Evolutionary conservation across 2,888 invertebrate genomes (phyloP), one percentile per base, ranked within the genome.

Genomic region (Anthrax anthrax): DNA sequence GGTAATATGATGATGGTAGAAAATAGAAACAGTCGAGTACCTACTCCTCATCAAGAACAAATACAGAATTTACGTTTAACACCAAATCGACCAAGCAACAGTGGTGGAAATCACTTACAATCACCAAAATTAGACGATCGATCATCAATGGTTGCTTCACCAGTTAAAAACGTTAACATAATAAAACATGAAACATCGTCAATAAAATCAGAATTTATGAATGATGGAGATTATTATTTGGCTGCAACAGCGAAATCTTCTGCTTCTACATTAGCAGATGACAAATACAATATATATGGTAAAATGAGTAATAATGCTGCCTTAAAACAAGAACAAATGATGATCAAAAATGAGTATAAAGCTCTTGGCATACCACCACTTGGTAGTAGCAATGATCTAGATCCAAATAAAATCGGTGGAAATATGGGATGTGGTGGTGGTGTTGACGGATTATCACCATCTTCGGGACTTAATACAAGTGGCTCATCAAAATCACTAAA

Each of bases 121-220:
- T 49, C 49, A 43, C 49, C 49, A 46, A 46, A 48, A 45, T 34
- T 48, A 32, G 48, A 48, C 29, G 48, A 48, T 18, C 44, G 42
- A 10, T 17, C 37, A 14, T 37, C 34, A 18, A 40, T 38, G 44
- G 32, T 43, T 37, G 37, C 46, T 16, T 45, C 48, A 37, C 44
- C 50, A 44, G n/a, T 41, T 2, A 38, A 42, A 37, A 23, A 18
- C 9, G n/a, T 23, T 1, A 36, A 36, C 27, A 42, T 14, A 36
- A 50, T 51, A 16, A 53, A 50, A 43, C 47, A 49, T 42, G 51
- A 51, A 43, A 34, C 43, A 37, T 40, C 27, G 23, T 42, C 42
- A 19, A 50, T 54, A 27, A 52, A 54, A 54, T 46, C 51, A 40
- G 53, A 54, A 48, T 52, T 50, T 50, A 49, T 43, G 29, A 46